phyloP scores from a whole-genome alignment of 2,888 invertebrate species.

The Thalpophila matura region DNA sequence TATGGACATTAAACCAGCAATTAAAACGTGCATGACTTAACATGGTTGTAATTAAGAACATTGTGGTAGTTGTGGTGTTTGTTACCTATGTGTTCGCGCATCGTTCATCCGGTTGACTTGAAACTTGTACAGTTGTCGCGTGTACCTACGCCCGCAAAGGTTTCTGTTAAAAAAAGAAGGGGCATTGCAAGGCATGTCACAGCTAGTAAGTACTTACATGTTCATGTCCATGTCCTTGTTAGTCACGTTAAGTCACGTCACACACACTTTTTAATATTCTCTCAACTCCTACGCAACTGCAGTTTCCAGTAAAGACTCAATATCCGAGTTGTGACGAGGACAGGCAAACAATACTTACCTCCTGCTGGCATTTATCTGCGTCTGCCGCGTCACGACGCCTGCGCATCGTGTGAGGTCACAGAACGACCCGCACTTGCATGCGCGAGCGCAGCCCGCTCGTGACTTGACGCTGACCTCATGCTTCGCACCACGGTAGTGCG shows the following conservation, averaged over 20 bases:
- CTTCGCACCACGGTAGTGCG: constrained; percentile 40
- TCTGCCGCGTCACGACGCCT: constrained; percentile 47
- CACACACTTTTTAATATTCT: background rate
- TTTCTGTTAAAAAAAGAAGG: no score
- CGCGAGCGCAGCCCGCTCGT: constrained; percentile 53
- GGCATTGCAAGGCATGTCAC: no score
- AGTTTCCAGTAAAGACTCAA: constrained; percentile 22
- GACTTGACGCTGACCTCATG: constrained; percentile 62
- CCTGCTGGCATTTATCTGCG: constrained; percentile 18
- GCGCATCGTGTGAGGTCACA: constrained; percentile 58
- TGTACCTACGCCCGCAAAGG: no score
- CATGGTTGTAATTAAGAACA: constrained; percentile 8
- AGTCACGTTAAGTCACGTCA: constrained; percentile 2
- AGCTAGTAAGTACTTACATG: no score
- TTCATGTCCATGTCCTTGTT: constrained; percentile 2
- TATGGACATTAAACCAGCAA: constrained; percentile 19
- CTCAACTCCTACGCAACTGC: constrained; percentile 10
- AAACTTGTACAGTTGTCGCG: no score
- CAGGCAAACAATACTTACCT: constrained; percentile 33
- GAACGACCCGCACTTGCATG: constrained; percentile 25
- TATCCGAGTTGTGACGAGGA: constrained; percentile 34
- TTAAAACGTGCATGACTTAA: background rate
- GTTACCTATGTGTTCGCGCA: no score
- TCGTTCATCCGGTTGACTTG: no score
- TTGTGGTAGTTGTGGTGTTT: no score